These are phyloP conservation scores for Brotogeris chrysoptera DNA, from an alignment of 2,797 vertebrate genomes.

Conservation along the genomic window DNA sequence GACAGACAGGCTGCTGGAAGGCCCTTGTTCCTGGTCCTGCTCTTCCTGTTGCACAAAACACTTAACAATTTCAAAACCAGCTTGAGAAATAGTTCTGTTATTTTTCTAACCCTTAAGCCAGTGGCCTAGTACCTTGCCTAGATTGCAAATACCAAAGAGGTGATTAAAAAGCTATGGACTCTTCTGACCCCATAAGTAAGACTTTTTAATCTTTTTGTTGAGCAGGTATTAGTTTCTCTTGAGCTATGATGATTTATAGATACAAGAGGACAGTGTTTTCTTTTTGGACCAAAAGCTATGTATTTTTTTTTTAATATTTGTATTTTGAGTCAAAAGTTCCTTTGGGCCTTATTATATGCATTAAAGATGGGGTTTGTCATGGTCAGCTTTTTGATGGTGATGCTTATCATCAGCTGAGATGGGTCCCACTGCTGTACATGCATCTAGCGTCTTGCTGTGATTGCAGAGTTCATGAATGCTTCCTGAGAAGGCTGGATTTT, in stretches of 20 bases:
- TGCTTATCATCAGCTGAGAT: neutral
- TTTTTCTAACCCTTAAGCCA: neutral
- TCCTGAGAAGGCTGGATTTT: neutral
- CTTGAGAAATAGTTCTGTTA: neutral
- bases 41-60: neutral
- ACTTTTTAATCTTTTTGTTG: neutral
- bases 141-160: neutral
- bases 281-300: neutral
- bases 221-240: neutral
- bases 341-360: neutral
- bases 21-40: neutral
- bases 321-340: neutral
- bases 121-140: neutral
- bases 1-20: neutral
- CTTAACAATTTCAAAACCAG: neutral
- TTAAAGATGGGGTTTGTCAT: neutral
- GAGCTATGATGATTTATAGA: neutral
- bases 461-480: fast-evolving
- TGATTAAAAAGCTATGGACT: neutral
- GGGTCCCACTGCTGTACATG: fast-evolving
- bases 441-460: neutral
- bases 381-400: neutral
- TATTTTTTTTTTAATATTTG: neutral
- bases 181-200: neutral
- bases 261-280: neutral